phyloP scores from a whole-genome alignment of 2,888 invertebrate species.

The Automeris io region DNA sequence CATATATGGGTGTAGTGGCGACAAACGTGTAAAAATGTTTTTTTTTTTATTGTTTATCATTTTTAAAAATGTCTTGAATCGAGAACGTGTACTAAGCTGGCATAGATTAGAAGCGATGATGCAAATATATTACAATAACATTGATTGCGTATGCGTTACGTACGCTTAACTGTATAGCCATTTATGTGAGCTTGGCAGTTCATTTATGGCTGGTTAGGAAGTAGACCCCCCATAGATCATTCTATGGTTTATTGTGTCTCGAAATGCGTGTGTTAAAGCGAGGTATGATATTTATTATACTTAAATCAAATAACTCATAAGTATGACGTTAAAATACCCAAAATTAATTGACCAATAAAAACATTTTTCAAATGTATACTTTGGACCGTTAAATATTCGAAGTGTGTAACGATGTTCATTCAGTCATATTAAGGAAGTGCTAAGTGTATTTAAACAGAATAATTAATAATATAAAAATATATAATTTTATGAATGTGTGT shows the following conservation, averaged over 20 bases:
- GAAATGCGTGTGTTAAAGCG: conserved; percentile 40
- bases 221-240: conserved; percentile 32
- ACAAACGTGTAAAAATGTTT: too few relatives aligned
- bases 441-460: too few relatives aligned
- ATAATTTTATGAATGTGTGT: too few relatives aligned
- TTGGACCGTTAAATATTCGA: too few relatives aligned
- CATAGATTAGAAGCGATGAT: conserved; percentile 24
- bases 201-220: conserved; percentile 34
- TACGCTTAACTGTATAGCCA: conserved; percentile 58
- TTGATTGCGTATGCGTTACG: conserved; percentile 54
- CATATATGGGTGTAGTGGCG: too few relatives aligned
- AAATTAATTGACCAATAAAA: too few relatives aligned
- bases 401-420: too few relatives aligned
- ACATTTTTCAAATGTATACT: neutral
- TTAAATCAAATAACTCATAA: neutral
- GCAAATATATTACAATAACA: conserved; percentile 44
- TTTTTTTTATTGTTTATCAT: too few relatives aligned
- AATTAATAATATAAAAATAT: too few relatives aligned
- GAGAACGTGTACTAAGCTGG: neutral
- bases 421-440: too few relatives aligned
- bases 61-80: too few relatives aligned
- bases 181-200: conserved; percentile 39
- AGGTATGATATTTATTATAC: conserved; percentile 27
- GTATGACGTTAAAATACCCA: too few relatives aligned
- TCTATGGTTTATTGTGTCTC: conserved; percentile 26